These are phyloP conservation scores for Gastrophysa polygoni DNA, from an alignment of 2,888 invertebrate species.

Conservation along the genomic window DNA sequence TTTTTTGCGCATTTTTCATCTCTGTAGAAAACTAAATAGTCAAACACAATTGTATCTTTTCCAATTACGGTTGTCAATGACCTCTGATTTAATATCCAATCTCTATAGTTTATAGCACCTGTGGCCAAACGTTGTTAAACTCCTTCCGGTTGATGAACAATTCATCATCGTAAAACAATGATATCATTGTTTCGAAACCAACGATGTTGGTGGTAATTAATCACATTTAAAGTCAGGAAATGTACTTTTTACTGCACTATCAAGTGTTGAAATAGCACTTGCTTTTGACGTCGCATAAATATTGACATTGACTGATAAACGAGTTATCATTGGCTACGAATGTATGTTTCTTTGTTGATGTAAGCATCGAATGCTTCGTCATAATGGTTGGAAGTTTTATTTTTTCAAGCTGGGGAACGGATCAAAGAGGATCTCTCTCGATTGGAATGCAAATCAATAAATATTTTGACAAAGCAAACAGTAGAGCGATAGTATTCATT, in stretches of 20 bases:
- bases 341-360: neutral
- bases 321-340: neutral
- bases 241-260: slow-evolving; percentile 16
- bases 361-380: no score
- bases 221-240: slow-evolving; percentile 25
- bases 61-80: neutral
- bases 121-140: neutral
- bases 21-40: no score
- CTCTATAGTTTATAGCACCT: neutral
- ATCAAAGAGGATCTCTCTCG: no score
- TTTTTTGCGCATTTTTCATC: no score
- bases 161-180: slow-evolving; percentile 18
- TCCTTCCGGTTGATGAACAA: neutral
- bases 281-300: slow-evolving; percentile 14
- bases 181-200: slow-evolving; percentile 20
- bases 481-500: no score
- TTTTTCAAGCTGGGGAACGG: no score
- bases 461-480: no score
- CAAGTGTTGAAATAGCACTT: slow-evolving; percentile 18
- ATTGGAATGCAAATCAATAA: no score
- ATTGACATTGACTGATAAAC: slow-evolving; percentile 16
- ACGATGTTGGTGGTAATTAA: slow-evolving; percentile 17
- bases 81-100: neutral
- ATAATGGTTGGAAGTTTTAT: neutral
- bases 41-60: no score